Evolutionary conservation across 2,888 invertebrate genomes (phyloP).

Genomic region (Caenorhabditis plicata): DNA sequence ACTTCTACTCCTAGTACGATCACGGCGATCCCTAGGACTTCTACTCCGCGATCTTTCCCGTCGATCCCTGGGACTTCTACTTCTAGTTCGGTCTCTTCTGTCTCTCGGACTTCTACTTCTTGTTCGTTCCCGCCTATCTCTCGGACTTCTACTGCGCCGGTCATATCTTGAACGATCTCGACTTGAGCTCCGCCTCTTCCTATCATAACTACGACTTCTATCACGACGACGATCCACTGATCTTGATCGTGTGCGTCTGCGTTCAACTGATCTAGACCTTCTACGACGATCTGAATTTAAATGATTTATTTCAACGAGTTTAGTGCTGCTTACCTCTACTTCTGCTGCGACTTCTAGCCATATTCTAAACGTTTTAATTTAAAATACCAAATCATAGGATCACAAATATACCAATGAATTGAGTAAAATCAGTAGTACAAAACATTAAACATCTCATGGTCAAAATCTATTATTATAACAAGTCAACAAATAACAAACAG

Average conservation of each 20-base stretch:
- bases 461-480: constrained; percentile 1
- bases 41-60: not conserved
- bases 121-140: constrained; percentile 5
- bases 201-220: constrained; percentile 25
- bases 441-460: not conserved
- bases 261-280: constrained; percentile 37
- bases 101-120: constrained; percentile 1
- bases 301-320: no score
- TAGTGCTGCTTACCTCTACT: constrained; percentile 1
- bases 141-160: not conserved
- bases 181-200: constrained; percentile 4
- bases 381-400: not conserved
- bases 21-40: constrained; percentile 10
- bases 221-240: constrained; percentile 14
- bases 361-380: not conserved
- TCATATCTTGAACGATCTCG: no score
- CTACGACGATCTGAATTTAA: constrained; percentile 31
- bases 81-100: constrained; percentile 1
- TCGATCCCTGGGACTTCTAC: not conserved
- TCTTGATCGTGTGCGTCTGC: constrained; percentile 32
- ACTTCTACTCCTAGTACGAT: constrained; percentile 27
- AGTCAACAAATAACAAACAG: constrained; percentile 1
- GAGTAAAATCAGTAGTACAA: not conserved
- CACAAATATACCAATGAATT: not conserved
- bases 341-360: constrained; percentile 7